Conservation (phyloP, 2,113 vertebrate species). For the Oreotrochilus melanogaster region DNA sequence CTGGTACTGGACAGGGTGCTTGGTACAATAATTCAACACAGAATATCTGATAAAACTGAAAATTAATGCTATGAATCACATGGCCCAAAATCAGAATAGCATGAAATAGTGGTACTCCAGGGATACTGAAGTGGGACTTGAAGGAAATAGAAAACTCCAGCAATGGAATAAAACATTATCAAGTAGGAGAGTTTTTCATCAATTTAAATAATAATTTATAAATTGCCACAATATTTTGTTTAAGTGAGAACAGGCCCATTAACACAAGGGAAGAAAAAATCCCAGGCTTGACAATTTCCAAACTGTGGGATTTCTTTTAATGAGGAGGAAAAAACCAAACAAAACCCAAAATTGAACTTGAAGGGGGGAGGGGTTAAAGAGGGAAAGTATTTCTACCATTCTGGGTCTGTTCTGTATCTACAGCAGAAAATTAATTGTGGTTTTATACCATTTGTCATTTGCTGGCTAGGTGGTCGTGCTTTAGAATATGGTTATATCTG, state of each 20-base stretch:
- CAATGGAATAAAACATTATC: not conserved
- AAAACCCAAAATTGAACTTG: not conserved
- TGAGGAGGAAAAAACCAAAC: not conserved
- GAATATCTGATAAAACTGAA: not conserved
- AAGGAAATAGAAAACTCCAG: not conserved
- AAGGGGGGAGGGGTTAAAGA: not conserved
- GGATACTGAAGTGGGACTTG: conserved; percentile 33
- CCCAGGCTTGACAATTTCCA: conserved; percentile 33
- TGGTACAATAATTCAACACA: not conserved
- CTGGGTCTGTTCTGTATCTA: not conserved
- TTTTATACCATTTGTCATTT: not conserved
- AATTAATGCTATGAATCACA: not conserved
- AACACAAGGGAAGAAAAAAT: not conserved
- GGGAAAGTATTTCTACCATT: not conserved
- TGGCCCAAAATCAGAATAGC: not conserved
- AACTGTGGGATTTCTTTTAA: not conserved
- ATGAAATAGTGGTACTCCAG: conserved; percentile 3
- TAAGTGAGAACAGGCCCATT: conserved; percentile 42
- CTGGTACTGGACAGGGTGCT: not conserved
- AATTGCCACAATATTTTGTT: conserved; percentile 68
- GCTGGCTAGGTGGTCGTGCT: not conserved
- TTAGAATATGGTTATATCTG: not conserved
- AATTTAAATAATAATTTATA: conserved; percentile 48
- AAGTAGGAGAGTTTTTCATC: conserved; percentile 15
- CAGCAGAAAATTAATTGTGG: not conserved